Evolutionary conservation across 2,888 invertebrate species (phyloP), one percentile per base, ranked within the genome.

Genomic region (Cheilosia vernalis): DNA sequence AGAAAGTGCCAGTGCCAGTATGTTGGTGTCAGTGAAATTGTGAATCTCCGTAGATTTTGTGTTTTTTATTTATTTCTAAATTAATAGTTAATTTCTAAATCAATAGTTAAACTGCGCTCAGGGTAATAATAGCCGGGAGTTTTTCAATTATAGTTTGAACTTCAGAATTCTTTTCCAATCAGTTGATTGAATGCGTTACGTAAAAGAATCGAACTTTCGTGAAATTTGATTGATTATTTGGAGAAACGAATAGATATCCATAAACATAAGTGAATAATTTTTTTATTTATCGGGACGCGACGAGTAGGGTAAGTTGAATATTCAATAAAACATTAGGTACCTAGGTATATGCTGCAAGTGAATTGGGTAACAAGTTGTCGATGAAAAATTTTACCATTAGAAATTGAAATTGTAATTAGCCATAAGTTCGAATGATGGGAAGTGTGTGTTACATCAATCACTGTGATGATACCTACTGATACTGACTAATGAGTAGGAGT

Each of bases 121-220:
- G 17, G 42, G 40, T 19, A 61, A 30, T 37, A 21, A 30, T 72
- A 61, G 72, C 24, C 13, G 33, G 6, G 40, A 49, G 21, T 67
- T 61, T 19, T 4, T 33, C 7, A 5, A 2, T 19, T 6, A 4
- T 21, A 47, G 19, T 13, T 24, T 56, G 2, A 56, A 21, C 27
- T 24, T 24, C 10, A 33, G 37, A 24, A 56, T 40, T 37, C 4
- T 49, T 17, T 55, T 63, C 3, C 17, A 7, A 47, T n/a, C 6
- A n/a, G 21, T 55, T 33, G 17, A 56, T 42, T 66, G 37, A 58
- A 17, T 47, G 19, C 42, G 55, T 82, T 82, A 82, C 77, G 81
- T 82, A 82, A 82, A 82, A 40, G 33, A 15, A 56, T 19, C 69
- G 15, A 10, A 44, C 7, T 3, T 24, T 53, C 44, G 44, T 70